phyloP scores from a whole-genome alignment of 2,797 vertebrate genomes.

The Pygocentrus nattereri region DNA sequence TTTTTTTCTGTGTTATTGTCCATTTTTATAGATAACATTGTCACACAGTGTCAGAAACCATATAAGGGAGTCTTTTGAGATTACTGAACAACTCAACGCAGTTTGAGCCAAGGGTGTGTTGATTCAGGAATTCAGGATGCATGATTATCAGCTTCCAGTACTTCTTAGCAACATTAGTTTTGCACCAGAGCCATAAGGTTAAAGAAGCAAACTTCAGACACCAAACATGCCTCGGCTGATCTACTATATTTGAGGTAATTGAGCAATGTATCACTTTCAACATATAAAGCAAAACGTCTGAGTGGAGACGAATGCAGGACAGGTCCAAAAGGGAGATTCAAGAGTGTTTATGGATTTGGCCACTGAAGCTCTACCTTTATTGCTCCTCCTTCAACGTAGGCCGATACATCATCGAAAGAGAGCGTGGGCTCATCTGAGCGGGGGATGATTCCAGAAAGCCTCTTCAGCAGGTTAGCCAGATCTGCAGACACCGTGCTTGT shows the following conservation, averaged over 20 bases:
- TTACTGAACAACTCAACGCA: too few relatives aligned
- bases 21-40: too few relatives aligned
- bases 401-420: constrained; percentile 88
- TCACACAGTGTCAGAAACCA: too few relatives aligned
- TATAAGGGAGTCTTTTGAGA: too few relatives aligned
- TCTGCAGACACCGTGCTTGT: constrained; percentile 98
- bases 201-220: too few relatives aligned
- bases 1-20: too few relatives aligned
- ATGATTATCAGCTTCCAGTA: neutral
- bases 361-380: constrained; percentile 80
- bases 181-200: too few relatives aligned
- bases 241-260: too few relatives aligned
- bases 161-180: neutral
- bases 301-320: neutral
- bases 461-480: constrained; percentile 93
- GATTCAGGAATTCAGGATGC: too few relatives aligned
- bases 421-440: constrained; percentile 84
- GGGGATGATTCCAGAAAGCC: constrained; percentile 89
- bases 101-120: too few relatives aligned
- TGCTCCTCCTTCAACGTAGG: constrained; percentile 89
- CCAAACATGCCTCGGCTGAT: too few relatives aligned
- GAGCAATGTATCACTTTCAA: too few relatives aligned
- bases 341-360: neutral
- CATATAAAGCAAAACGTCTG: neutral
- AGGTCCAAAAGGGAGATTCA: neutral